Conservation (phyloP, 2,797 vertebrate genomes). For the Hylomyscus alleni region DNA sequence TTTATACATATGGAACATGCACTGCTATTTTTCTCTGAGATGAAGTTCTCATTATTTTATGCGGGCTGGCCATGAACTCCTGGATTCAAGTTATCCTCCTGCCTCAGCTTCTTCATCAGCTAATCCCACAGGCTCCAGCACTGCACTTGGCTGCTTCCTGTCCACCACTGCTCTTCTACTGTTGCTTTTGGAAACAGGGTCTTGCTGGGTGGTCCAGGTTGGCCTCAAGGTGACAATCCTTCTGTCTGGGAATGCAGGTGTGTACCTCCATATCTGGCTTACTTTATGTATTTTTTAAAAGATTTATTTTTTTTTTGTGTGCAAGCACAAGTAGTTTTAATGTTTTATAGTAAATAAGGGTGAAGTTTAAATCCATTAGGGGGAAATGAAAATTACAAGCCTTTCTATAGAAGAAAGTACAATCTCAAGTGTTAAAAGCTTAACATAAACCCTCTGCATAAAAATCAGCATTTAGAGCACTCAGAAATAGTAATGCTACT, state of each 20-base stretch:
- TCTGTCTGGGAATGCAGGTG: not conserved
- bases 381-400: not conserved
- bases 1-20: not conserved
- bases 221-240: not conserved
- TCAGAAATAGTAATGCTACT: not conserved
- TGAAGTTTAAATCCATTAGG: slow-evolving; percentile 27
- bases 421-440: slow-evolving; percentile 8
- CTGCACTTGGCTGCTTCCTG: too few relatives aligned
- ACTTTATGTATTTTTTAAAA: not conserved
- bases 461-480: not conserved
- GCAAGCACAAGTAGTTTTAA: not conserved
- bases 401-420: not conserved
- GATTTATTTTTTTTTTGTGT: not conserved
- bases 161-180: not conserved
- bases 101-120: not conserved
- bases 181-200: not conserved
- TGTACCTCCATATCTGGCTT: not conserved
- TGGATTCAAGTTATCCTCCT: not conserved
- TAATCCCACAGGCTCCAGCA: too few relatives aligned
- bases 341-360: slow-evolving; percentile 17
- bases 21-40: not conserved
- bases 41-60: not conserved
- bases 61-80: not conserved
- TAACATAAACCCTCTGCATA: not conserved
- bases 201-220: not conserved